Conservation (phyloP, 2,888 invertebrate species). For the Lampropteryx suffumata region DNA sequence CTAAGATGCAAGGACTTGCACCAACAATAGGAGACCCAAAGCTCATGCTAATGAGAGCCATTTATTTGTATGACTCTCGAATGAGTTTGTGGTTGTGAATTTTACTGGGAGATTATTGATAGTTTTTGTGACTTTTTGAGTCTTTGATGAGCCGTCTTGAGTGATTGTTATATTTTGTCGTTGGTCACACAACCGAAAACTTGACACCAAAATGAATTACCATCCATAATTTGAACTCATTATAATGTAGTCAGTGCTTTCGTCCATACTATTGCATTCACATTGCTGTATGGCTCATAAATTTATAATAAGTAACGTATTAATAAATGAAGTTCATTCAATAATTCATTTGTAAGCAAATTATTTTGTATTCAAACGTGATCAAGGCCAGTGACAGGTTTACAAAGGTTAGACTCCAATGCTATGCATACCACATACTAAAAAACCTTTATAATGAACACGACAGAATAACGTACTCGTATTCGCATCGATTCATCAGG, state of each 20-base stretch:
- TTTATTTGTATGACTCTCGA: constrained; percentile 79
- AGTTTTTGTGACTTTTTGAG: constrained; percentile 38
- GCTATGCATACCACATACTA: constrained; percentile 21
- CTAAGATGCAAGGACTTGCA: constrained; percentile 52
- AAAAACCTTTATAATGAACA: constrained; percentile 45
- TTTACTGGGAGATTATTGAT: constrained; percentile 64
- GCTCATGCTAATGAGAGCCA: constrained; percentile 72
- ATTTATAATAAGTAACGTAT: constrained; percentile 20
- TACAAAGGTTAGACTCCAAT: constrained; percentile 34
- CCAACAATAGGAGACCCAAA: constrained; percentile 58
- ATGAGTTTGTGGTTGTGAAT: constrained; percentile 73
- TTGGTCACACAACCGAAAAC: no score
- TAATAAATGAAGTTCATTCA: constrained; percentile 25
- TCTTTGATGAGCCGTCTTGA: constrained; percentile 17
- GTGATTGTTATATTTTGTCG: constrained; percentile 21
- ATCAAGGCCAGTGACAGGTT: constrained; percentile 37
- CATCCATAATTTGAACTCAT: no score
- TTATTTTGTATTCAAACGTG: constrained; percentile 33
- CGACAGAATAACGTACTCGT: constrained; percentile 47
- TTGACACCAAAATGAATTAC: no score
- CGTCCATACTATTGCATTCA: background rate
- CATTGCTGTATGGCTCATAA: background rate
- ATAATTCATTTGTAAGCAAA: constrained; percentile 21
- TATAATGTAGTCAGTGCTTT: no score
- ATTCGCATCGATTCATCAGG: constrained; percentile 46